Evolutionary conservation across 2,797 vertebrate species (phyloP).

Genomic region (Botia kubotai): DNA sequence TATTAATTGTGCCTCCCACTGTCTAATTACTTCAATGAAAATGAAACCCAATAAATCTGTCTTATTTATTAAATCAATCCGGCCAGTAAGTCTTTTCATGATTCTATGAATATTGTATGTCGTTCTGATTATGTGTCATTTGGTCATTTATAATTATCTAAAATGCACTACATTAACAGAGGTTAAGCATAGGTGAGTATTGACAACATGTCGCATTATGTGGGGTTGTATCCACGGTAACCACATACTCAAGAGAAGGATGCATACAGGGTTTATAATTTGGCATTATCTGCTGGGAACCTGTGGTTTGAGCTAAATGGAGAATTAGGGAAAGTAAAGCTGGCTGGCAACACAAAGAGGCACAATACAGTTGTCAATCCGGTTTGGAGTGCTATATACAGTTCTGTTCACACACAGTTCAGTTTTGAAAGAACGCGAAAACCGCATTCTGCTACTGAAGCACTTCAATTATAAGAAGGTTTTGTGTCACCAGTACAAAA

Average conservation of each 20-base stretch:
- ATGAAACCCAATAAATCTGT: slow-evolving; percentile 19
- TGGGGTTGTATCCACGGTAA: background rate
- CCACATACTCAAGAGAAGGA: background rate
- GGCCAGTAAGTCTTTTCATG: background rate
- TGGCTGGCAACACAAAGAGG: background rate
- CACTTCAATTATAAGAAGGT: background rate
- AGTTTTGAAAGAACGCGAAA: background rate
- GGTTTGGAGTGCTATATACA: background rate
- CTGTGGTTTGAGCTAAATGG: background rate
- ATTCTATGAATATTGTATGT: background rate
- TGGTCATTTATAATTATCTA: slow-evolving; percentile 16
- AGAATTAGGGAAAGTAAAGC: slow-evolving; percentile 8
- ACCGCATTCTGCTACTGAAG: too few species aligned
- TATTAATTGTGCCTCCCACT: slow-evolving; percentile 36
- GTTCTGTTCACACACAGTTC: background rate
- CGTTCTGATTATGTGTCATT: background rate
- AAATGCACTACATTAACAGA: slow-evolving; percentile 26
- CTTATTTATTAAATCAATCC: slow-evolving; percentile 42
- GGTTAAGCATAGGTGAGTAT: slow-evolving; percentile 9
- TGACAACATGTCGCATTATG: background rate
- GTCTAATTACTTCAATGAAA: slow-evolving; percentile 42
- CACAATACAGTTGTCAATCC: background rate
- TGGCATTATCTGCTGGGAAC: background rate
- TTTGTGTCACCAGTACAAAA: background rate
- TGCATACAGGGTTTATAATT: background rate